phyloP scores from a whole-genome alignment of 2,113 vertebrate species.

The Pithys albifrons region DNA sequence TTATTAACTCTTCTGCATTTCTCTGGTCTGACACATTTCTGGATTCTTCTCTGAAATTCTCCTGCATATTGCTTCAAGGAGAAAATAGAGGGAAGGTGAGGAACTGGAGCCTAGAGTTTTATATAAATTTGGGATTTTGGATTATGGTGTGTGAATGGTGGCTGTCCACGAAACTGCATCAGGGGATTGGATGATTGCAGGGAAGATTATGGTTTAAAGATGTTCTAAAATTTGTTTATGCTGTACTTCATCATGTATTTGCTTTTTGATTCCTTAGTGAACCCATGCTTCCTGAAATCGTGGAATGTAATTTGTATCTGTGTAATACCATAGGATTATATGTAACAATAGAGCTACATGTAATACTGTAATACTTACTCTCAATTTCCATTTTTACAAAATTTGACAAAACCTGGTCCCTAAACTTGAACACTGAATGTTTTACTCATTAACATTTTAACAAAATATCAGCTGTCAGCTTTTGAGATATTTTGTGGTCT shows the following conservation, averaged over 20 bases:
- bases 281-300: neutral
- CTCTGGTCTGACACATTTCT: neutral
- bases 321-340: neutral
- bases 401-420: neutral
- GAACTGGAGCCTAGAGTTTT: neutral
- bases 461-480: neutral
- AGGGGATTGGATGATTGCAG: neutral
- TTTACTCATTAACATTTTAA: neutral
- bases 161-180: neutral
- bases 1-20: neutral
- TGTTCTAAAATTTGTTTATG: neutral
- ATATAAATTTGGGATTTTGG: neutral
- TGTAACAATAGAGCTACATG: neutral
- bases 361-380: neutral
- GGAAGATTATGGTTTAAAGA: neutral
- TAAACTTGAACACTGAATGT: neutral
- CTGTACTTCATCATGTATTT: neutral
- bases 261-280: neutral
- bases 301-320: neutral
- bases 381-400: neutral
- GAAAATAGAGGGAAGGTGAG: neutral
- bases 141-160: neutral
- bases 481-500: neutral
- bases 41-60: neutral
- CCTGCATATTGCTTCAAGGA: neutral